Conservation (phyloP, 1,140 invertebrate genomes). For the Musca vetustissima region DNA sequence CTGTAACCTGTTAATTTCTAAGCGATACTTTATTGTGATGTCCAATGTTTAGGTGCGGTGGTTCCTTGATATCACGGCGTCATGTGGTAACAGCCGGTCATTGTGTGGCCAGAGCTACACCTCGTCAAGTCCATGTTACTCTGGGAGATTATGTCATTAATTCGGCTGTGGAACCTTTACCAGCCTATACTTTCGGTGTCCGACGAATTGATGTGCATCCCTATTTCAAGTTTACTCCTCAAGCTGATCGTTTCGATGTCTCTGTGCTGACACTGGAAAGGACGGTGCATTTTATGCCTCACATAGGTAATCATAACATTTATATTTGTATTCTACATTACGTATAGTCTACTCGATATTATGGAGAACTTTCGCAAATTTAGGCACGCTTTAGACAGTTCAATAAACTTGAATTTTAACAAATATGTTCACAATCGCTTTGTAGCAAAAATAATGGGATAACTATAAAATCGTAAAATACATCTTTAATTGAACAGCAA, state of each 20-base stretch:
- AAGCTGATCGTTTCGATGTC: slow-evolving; percentile 87
- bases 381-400: no score
- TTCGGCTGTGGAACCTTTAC: slow-evolving; percentile 84
- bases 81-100: slow-evolving; percentile 96
- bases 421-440: no score
- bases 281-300: slow-evolving; percentile 86
- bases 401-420: no score
- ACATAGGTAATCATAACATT: slow-evolving; percentile 64
- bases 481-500: no score
- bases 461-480: no score
- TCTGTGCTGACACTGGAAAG: slow-evolving; percentile 86
- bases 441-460: no score
- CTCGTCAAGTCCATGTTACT: slow-evolving; percentile 87
- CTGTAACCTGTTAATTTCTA: no score
- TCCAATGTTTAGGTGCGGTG: slow-evolving; percentile 91
- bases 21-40: no score
- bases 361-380: no score
- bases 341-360: background rate
- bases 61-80: slow-evolving; percentile 85
- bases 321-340: background rate
- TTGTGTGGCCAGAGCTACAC: slow-evolving; percentile 88
- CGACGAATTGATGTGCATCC: slow-evolving; percentile 87
- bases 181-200: slow-evolving; percentile 88
- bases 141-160: slow-evolving; percentile 93
- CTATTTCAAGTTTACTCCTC: slow-evolving; percentile 93